A percentile compares a stretch with the other conserved stretches of the same genome.
Evolutionary conservation across 2,888 invertebrate species (phyloP).

Genomic region (Lordiphosa fenestrarum): DNA sequence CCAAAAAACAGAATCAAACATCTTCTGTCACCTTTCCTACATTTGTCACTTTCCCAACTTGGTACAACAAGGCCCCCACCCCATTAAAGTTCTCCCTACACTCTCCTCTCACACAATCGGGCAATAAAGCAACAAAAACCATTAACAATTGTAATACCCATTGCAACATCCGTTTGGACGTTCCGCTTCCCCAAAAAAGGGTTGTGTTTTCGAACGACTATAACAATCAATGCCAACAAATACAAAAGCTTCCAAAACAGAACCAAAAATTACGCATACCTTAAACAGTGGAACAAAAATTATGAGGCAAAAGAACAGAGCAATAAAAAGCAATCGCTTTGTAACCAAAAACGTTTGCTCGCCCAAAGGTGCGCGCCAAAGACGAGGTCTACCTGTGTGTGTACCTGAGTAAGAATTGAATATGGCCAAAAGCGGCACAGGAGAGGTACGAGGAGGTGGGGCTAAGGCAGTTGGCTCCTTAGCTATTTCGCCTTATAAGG

Average conservation of each 20-base stretch:
- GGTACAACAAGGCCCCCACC: neutral
- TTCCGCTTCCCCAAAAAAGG: slow-evolving; percentile 34
- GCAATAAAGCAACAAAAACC: slow-evolving; percentile 20
- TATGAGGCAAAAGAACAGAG: slow-evolving; percentile 48
- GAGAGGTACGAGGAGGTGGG: slow-evolving; percentile 20
- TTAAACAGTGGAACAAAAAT: slow-evolving; percentile 53
- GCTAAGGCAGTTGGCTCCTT: slow-evolving; percentile 43
- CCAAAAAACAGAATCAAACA: too few relatives aligned
- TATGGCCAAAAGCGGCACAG: slow-evolving; percentile 66
- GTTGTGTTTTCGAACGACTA: slow-evolving; percentile 9
- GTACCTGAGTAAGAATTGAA: slow-evolving; percentile 52
- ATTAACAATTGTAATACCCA: slow-evolving; percentile 7
- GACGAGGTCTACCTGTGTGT: slow-evolving; percentile 40
- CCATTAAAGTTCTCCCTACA: neutral
- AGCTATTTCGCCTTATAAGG: slow-evolving; percentile 71
- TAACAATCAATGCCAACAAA: slow-evolving; percentile 25
- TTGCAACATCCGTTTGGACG: slow-evolving; percentile 14
- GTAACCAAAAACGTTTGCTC: slow-evolving; percentile 55
- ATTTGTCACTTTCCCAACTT: too few relatives aligned
- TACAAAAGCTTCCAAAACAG: slow-evolving; percentile 40
- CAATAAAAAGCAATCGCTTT: slow-evolving; percentile 67
- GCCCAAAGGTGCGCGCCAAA: slow-evolving; percentile 37
- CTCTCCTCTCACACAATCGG: slow-evolving; percentile 14
- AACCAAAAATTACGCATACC: slow-evolving; percentile 68
- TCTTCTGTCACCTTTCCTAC: too few relatives aligned